phyloP scores from a whole-genome alignment of 64 coral and sea anemone species.

The Trachythela sp. region DNA sequence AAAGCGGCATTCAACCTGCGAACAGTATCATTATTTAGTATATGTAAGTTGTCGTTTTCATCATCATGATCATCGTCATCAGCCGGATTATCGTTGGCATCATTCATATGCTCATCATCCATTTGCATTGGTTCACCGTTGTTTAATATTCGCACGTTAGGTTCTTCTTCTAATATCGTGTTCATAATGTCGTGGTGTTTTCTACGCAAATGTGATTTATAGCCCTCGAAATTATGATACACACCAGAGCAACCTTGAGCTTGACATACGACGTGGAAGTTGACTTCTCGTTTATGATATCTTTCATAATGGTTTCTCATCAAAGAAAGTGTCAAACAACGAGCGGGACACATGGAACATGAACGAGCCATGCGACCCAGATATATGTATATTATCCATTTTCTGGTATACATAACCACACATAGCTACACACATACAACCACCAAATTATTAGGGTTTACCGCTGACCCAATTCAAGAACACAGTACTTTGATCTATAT shows the following conservation, averaged over 20 bases:
- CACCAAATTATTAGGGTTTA: too few species aligned
- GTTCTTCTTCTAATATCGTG: not conserved
- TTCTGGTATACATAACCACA: too few species aligned
- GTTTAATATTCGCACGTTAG: not conserved
- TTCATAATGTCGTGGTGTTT: not conserved
- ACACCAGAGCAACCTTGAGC: not conserved
- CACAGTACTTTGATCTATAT: too few species aligned
- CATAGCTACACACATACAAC: too few species aligned
- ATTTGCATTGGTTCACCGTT: not conserved
- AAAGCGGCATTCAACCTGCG: not conserved
- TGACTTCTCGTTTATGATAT: not conserved
- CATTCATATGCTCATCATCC: not conserved
- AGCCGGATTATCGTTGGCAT: not conserved
- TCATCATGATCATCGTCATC: not conserved
- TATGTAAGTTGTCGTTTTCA: not conserved
- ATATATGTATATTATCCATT: too few species aligned
- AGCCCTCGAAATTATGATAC: not conserved
- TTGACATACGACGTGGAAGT: conserved; percentile 22
- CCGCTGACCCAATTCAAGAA: too few species aligned
- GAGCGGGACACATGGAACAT: too few species aligned
- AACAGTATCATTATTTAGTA: not conserved
- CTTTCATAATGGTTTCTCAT: not conserved
- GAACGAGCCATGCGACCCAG: too few species aligned
- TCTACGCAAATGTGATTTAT: conserved; percentile 32
- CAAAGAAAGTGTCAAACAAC: not conserved